Conservation (phyloP, 2,888 invertebrate species). For the Diaprepes abbreviatus region DNA sequence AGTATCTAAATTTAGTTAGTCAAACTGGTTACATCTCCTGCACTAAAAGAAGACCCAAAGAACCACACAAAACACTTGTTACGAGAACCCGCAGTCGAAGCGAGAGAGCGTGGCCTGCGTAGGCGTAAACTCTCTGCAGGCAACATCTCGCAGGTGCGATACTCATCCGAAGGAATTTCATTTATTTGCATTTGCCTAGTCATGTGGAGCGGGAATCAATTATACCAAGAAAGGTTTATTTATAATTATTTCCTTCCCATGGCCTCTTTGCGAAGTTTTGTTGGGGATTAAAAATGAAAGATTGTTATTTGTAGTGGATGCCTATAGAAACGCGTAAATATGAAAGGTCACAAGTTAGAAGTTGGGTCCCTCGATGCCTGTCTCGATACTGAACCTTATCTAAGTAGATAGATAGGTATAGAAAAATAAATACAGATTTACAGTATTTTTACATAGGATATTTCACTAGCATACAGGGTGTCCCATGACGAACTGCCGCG, state of each 20-base stretch:
- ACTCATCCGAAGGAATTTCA: conserved; percentile 50
- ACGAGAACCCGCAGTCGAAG: conserved; percentile 5
- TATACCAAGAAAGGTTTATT: conserved; percentile 38
- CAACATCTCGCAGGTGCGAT: conserved; percentile 50
- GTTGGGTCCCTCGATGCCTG: background rate
- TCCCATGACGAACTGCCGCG: too few species aligned
- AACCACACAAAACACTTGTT: conserved; percentile 34
- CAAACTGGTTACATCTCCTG: background rate
- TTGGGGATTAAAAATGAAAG: conserved; percentile 38
- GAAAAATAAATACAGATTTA: too few species aligned
- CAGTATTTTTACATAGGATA: too few species aligned
- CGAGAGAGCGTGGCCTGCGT: conserved; percentile 36
- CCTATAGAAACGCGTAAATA: background rate
- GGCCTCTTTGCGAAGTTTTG: conserved; percentile 8
- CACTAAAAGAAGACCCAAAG: background rate
- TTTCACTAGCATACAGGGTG: too few species aligned
- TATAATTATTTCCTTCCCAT: conserved; percentile 50
- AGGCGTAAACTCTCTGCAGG: conserved; percentile 41
- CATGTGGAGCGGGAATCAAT: conserved; percentile 51
- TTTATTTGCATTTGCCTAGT: conserved; percentile 51
- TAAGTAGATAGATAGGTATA: too few species aligned
- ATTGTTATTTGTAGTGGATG: conserved; percentile 22
- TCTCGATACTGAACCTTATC: too few species aligned
- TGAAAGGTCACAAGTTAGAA: conserved; percentile 6
- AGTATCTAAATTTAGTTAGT: background rate